Conservation (phyloP, 2,888 invertebrate species). For the Ectobius pallidus region DNA sequence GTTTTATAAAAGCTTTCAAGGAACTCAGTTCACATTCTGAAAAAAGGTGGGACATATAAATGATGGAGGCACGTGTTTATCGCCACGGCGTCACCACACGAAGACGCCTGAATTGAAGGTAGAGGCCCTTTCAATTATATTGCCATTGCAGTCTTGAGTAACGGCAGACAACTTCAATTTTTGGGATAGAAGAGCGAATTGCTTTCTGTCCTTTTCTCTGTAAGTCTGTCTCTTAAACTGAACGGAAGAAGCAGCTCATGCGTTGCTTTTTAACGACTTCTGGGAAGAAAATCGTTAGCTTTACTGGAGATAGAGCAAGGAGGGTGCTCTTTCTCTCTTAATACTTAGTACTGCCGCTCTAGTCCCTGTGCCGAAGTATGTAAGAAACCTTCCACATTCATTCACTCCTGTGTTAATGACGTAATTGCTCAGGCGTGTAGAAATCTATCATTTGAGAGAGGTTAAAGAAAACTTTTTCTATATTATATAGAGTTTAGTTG, state of each 20-base stretch:
- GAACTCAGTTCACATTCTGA: not conserved
- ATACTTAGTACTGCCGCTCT: not conserved
- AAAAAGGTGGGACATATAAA: not conserved
- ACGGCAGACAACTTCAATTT: constrained; percentile 12
- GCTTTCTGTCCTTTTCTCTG: not conserved
- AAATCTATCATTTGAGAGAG: constrained; percentile 4
- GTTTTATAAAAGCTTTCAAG: not conserved
- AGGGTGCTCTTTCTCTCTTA: too few relatives aligned
- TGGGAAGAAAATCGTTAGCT: constrained; percentile 28
- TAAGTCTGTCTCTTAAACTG: not conserved
- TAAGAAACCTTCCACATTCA: not conserved
- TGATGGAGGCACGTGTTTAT: too few relatives aligned
- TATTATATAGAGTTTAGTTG: not conserved
- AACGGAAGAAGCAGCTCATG: constrained; percentile 14
- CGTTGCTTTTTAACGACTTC: constrained; percentile 30
- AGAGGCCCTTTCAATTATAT: not conserved
- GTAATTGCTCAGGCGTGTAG: not conserved
- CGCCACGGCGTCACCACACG: not conserved
- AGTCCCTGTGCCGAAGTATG: not conserved
- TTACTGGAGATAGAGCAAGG: not conserved
- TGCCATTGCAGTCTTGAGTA: not conserved
- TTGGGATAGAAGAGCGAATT: not conserved
- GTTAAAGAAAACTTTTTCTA: not conserved
- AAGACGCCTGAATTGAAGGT: not conserved
- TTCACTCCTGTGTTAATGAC: not conserved